These are phyloP conservation scores for Orthonychiurus folsomi DNA, from an alignment of 2,888 invertebrate genomes.

Conservation along the genomic window DNA sequence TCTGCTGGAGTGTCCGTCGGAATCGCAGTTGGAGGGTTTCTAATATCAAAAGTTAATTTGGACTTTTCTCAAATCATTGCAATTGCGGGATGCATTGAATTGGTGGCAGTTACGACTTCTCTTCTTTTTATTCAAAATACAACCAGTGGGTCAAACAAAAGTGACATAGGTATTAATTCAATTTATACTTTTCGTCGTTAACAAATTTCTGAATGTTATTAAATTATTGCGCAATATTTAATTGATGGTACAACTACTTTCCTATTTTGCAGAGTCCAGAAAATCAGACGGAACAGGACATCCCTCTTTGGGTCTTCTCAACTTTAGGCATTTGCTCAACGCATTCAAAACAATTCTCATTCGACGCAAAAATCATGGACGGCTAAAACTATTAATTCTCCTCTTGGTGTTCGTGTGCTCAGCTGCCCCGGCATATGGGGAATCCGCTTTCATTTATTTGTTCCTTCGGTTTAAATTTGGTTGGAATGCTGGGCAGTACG, in stretches of 20 bases:
- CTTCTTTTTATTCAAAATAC: conserved; percentile 35
- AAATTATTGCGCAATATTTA: too few relatives aligned
- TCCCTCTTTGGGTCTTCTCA: conserved; percentile 59
- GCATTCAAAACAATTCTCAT: conserved; percentile 64
- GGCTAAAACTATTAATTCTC: not conserved
- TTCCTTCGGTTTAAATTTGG: conserved; percentile 29
- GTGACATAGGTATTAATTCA: too few relatives aligned
- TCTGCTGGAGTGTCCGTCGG: conserved; percentile 40
- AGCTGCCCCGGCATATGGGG: conserved; percentile 19
- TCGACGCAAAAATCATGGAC: not conserved
- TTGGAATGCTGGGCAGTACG: conserved; percentile 34
- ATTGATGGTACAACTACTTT: too few relatives aligned
- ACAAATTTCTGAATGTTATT: too few relatives aligned
- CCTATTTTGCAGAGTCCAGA: not conserved
- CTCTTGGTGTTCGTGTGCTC: not conserved
- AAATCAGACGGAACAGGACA: not conserved
- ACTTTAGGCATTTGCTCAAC: conserved; percentile 65
- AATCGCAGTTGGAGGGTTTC: conserved; percentile 37
- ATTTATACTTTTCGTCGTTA: too few relatives aligned
- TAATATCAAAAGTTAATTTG: conserved; percentile 25
- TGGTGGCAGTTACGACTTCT: conserved; percentile 31
- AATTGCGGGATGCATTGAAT: conserved; percentile 32
- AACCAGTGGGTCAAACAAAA: not conserved
- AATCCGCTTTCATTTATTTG: conserved; percentile 29
- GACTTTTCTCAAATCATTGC: conserved; percentile 34